These are phyloP conservation scores for Syngnathus scovelli DNA, from an alignment of 2,113 vertebrate species.

Conservation along the genomic window DNA sequence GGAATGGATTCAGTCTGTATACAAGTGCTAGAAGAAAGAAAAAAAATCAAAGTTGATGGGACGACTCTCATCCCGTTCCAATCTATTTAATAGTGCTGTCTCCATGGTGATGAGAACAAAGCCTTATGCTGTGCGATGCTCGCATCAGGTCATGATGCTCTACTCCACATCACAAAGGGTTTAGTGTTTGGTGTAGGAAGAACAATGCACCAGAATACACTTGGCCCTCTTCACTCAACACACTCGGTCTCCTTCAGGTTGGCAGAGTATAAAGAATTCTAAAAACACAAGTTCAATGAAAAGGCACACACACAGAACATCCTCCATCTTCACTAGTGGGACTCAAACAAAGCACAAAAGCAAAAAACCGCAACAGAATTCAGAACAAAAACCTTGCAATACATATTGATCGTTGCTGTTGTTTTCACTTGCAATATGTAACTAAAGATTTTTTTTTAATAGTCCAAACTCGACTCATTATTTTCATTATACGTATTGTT, in stretches of 20 bases:
- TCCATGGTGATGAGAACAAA: slow-evolving; percentile 46
- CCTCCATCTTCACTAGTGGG: slow-evolving; percentile 24
- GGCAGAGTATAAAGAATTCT: slow-evolving; percentile 35
- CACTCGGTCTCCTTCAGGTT: slow-evolving; percentile 43
- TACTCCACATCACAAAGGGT: slow-evolving; percentile 38
- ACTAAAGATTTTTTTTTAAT: neutral
- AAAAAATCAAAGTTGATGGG: slow-evolving; percentile 23
- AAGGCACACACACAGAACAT: slow-evolving; percentile 51
- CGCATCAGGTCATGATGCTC: slow-evolving; percentile 36
- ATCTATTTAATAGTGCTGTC: slow-evolving; percentile 39
- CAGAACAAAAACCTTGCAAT: neutral
- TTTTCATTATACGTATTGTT: no score
- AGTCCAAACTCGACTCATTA: neutral
- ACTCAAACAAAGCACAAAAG: neutral
- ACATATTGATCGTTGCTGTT: neutral
- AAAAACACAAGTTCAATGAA: slow-evolving; percentile 56
- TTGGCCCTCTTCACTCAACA: slow-evolving; percentile 61
- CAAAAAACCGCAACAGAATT: neutral
- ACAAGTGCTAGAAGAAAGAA: slow-evolving; percentile 54
- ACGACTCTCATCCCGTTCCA: slow-evolving; percentile 31
- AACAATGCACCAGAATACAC: slow-evolving; percentile 41
- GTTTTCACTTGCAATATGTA: neutral
- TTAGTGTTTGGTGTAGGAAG: slow-evolving; percentile 41
- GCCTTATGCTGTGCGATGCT: slow-evolving; percentile 28
- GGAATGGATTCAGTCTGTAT: slow-evolving; percentile 33